phyloP scores from a whole-genome alignment of 1,140 invertebrate genomes.

The Megathymus violae region DNA sequence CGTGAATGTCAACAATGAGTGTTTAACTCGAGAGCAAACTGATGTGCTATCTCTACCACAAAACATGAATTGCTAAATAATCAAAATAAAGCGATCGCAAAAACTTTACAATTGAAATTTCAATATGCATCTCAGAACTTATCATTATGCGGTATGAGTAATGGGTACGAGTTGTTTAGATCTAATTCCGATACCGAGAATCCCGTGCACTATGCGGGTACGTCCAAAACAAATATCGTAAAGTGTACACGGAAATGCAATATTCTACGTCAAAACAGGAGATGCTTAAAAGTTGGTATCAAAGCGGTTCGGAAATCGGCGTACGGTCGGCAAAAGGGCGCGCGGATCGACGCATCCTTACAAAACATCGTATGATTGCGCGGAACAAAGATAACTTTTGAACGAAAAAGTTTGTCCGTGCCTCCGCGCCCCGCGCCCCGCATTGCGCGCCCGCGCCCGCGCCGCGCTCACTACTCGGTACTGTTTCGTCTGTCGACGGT shows the following conservation, averaged over 20 bases:
- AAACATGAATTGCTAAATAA: no score
- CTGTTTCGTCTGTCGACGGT: constrained; percentile 58
- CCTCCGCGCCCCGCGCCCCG: constrained; percentile 40
- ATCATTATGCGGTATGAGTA: neutral
- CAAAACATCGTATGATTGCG: constrained; percentile 75
- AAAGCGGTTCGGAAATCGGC: constrained; percentile 73
- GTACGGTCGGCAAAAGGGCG: constrained; percentile 69
- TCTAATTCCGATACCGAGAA: constrained; percentile 40
- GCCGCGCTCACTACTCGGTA: constrained; percentile 42
- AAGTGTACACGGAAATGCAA: constrained; percentile 74
- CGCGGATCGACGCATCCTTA: constrained; percentile 69
- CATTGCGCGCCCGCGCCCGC: neutral
- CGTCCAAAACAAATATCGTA: constrained; percentile 63
- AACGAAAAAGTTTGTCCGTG: constrained; percentile 70
- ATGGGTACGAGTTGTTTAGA: constrained; percentile 10
- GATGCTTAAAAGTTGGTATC: constrained; percentile 80
- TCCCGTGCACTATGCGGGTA: constrained; percentile 40
- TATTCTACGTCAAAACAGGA: constrained; percentile 71
- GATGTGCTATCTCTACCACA: no score
- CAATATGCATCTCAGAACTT: constrained; percentile 25
- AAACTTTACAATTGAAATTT: constrained; percentile 17
- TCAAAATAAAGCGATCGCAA: neutral
- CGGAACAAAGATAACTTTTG: constrained; percentile 67
- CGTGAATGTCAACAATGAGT: no score
- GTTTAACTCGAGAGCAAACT: no score